Conservation (phyloP, 2,113 vertebrate species). For the Beaufortia kweichowensis region DNA sequence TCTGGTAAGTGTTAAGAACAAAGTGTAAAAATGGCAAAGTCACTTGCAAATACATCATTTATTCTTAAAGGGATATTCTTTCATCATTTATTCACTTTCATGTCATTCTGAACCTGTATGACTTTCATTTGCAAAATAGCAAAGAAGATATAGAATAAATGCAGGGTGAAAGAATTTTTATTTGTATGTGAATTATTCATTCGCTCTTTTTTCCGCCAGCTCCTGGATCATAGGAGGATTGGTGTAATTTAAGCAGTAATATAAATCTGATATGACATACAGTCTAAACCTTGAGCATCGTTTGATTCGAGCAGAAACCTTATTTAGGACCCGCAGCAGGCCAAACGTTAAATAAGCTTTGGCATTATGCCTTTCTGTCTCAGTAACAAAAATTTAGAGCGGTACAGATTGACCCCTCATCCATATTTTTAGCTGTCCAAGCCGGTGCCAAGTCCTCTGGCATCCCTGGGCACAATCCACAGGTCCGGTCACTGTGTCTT, state of each 20-base stretch:
- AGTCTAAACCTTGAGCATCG: background rate
- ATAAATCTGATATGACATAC: background rate
- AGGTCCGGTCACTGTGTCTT: background rate
- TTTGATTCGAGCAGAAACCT: background rate
- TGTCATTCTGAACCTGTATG: too few species aligned
- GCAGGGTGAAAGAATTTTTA: too few species aligned
- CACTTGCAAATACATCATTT: background rate
- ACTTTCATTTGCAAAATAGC: too few species aligned
- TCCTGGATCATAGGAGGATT: background rate
- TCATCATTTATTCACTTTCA: too few species aligned
- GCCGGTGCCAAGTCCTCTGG: constrained; percentile 33
- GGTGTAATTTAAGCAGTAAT: background rate
- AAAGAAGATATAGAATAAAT: too few species aligned
- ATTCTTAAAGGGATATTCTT: too few species aligned
- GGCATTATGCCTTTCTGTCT: constrained; percentile 31
- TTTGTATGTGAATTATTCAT: too few species aligned
- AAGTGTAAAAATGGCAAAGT: background rate
- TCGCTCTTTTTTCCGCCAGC: background rate
- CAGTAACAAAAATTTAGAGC: constrained; percentile 31
- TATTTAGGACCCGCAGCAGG: background rate
- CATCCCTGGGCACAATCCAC: background rate
- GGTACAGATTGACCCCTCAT: constrained; percentile 41
- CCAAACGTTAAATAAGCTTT: constrained; percentile 6
- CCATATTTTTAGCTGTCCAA: constrained; percentile 43
- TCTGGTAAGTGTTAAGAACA: background rate